Percentiles rank a stretch among this genome's conserved stretches.
phyloP scores from a whole-genome alignment of 1,140 invertebrate genomes.

The Physella acuta region DNA sequence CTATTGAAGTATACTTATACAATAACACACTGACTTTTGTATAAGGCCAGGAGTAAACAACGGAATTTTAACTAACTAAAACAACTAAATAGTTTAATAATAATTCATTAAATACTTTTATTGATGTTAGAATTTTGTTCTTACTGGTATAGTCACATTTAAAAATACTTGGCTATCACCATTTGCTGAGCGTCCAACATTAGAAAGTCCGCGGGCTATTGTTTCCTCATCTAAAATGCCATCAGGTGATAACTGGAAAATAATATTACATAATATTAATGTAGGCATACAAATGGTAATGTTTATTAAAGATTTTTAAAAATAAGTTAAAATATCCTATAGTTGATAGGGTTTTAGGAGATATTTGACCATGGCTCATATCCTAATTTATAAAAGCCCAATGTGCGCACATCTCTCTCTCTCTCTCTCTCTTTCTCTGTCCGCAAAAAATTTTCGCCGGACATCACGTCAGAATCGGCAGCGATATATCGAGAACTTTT shows the following conservation, averaged over 20 bases:
- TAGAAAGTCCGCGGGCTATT: slow-evolving; percentile 52
- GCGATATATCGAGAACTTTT: too few relatives aligned
- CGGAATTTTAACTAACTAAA: neutral
- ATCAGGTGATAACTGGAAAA: slow-evolving; percentile 49
- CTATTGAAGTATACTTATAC: neutral
- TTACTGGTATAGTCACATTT: slow-evolving; percentile 53
- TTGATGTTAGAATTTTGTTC: slow-evolving; percentile 12
- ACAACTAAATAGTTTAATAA: neutral
- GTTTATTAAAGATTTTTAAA: too few relatives aligned
- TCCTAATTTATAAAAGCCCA: too few relatives aligned
- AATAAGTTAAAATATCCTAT: too few relatives aligned
- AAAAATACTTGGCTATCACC: slow-evolving; percentile 56
- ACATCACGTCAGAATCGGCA: too few relatives aligned
- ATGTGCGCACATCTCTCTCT: too few relatives aligned
- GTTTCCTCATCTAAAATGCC: slow-evolving; percentile 58
- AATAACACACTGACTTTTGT: neutral
- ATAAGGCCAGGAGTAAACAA: neutral
- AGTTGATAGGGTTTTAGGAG: too few relatives aligned
- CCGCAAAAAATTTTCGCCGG: too few relatives aligned
- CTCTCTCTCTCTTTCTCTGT: too few relatives aligned
- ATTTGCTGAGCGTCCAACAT: slow-evolving; percentile 56
- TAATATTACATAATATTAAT: slow-evolving; percentile 3
- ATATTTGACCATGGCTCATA: too few relatives aligned
- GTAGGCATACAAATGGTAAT: too few relatives aligned
- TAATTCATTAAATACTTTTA: neutral